phyloP scores from a whole-genome alignment of 2,888 invertebrate species.

The Ferrisia virgata region DNA sequence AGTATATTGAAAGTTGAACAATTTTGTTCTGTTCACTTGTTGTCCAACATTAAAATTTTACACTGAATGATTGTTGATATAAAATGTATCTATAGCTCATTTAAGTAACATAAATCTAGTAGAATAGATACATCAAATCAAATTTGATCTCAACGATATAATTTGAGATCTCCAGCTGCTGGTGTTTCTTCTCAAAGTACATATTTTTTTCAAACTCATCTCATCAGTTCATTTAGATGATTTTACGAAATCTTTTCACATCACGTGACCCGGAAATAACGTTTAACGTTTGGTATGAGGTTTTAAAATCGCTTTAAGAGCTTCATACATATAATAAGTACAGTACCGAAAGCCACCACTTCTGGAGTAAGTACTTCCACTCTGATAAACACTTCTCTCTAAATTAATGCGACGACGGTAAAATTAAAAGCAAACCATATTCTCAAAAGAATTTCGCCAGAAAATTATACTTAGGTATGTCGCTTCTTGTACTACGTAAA shows the following conservation, averaged over 20 bases:
- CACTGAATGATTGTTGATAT: too few relatives aligned
- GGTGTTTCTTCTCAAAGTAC: neutral
- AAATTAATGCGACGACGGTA: conserved; percentile 9
- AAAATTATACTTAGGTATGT: conserved; percentile 4
- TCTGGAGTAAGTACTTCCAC: neutral
- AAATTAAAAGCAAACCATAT: conserved; percentile 7
- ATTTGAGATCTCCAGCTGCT: neutral
- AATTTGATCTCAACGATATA: too few relatives aligned
- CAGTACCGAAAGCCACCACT: neutral
- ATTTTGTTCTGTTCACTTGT: too few relatives aligned
- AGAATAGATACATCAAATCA: too few relatives aligned
- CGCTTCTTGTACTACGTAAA: neutral
- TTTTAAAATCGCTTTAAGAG: neutral
- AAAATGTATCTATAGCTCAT: too few relatives aligned
- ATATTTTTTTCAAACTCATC: neutral
- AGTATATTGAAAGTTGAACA: too few relatives aligned
- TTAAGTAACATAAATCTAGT: too few relatives aligned
- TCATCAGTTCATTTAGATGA: neutral
- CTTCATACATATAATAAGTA: conserved; percentile 3
- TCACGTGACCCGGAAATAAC: conserved; percentile 9
- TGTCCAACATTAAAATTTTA: too few relatives aligned
- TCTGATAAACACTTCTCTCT: neutral
- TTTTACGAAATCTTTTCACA: conserved; percentile 10
- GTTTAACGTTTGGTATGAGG: neutral
- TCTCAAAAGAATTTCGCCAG: neutral